phyloP scores from a whole-genome alignment of 1,140 invertebrate genomes.

The Thaumatotibia leucotreta region DNA sequence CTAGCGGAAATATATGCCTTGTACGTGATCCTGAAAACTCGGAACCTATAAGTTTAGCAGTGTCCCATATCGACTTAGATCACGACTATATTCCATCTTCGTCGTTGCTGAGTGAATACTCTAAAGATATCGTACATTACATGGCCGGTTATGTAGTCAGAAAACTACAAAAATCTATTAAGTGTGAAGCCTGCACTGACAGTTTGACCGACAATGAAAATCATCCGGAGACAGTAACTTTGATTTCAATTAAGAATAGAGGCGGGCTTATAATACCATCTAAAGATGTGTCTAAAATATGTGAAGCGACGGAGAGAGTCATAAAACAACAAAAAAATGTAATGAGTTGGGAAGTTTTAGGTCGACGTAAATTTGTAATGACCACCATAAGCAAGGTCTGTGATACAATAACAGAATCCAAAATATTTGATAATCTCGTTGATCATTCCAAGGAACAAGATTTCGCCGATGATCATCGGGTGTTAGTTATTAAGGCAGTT shows the following conservation, averaged over 20 bases:
- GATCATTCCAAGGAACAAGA: background rate
- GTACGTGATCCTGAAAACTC: background rate
- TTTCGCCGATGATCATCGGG: background rate
- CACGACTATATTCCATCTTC: background rate
- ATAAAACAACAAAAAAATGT: background rate
- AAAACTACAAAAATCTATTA: background rate
- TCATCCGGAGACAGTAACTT: background rate
- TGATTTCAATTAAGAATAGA: conserved; percentile 6
- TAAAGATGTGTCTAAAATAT: background rate
- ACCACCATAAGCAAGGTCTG: background rate
- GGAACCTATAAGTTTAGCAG: background rate
- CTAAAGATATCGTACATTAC: background rate
- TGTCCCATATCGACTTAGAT: background rate
- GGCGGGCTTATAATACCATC: conserved; percentile 3
- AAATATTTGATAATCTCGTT: background rate
- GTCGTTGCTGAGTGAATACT: background rate
- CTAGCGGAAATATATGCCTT: background rate
- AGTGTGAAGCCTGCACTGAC: background rate
- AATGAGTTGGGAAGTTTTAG: background rate
- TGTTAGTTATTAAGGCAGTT: conserved; percentile 9
- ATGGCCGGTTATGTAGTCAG: conserved; percentile 2
- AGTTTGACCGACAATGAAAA: background rate
- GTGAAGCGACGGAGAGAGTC: background rate
- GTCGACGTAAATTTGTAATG: background rate
- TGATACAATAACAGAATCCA: background rate